phyloP scores from a whole-genome alignment of 2,888 invertebrate genomes.

The Scaptomyza tumidula region DNA sequence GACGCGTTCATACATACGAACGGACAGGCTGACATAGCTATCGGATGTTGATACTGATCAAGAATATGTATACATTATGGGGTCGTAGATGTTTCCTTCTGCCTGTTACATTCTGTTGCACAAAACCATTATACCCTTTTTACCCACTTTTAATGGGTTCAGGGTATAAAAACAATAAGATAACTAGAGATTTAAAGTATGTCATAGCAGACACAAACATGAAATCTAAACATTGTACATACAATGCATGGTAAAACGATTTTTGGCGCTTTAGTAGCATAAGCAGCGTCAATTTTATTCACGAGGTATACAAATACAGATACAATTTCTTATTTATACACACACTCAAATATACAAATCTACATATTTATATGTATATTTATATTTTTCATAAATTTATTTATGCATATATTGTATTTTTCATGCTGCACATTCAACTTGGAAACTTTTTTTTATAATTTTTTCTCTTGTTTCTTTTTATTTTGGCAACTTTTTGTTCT shows the following conservation, averaged over 20 bases:
- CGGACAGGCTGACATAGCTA: too few species aligned
- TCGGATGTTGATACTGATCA: too few species aligned
- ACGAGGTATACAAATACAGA: conserved; percentile 13
- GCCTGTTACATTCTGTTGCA: too few species aligned
- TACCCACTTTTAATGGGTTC: too few species aligned
- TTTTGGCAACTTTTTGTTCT: conserved; percentile 10
- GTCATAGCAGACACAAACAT: not conserved
- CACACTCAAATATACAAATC: not conserved
- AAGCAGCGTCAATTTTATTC: conserved; percentile 17
- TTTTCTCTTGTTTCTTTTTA: conserved; percentile 9
- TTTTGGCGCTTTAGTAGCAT: not conserved
- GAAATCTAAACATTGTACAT: conserved; percentile 3
- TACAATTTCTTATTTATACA: not conserved
- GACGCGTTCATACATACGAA: too few species aligned
- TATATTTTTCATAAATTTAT: conserved; percentile 4
- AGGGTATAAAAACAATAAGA: not conserved
- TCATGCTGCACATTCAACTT: conserved; percentile 51
- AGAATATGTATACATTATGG: too few species aligned
- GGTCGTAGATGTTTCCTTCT: too few species aligned
- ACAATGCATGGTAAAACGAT: not conserved
- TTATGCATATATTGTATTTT: conserved; percentile 35
- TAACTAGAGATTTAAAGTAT: not conserved
- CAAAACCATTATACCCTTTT: too few species aligned
- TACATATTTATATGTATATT: conserved; percentile 11
- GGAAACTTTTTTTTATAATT: not conserved